These are phyloP conservation scores for Mohoua ochrocephala DNA, from an alignment of 2,113 vertebrate species.

Conservation along the genomic window DNA sequence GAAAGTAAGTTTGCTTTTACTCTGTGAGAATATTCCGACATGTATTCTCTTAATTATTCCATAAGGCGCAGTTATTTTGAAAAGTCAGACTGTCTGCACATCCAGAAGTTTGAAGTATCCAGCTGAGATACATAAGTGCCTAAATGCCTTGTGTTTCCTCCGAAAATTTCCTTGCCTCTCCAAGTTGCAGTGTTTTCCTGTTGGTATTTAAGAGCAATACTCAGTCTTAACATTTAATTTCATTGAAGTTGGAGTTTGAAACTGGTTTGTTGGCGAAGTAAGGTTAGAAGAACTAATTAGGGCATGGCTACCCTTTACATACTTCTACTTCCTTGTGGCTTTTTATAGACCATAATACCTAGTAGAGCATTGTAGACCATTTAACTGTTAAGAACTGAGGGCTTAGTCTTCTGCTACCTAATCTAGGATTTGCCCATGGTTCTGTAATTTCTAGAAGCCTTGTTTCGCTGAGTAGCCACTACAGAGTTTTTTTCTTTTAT, in stretches of 20 bases:
- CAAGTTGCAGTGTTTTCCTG: neutral
- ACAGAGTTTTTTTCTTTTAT: neutral
- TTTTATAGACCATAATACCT: neutral
- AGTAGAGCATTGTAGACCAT: neutral
- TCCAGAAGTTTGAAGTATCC: neutral
- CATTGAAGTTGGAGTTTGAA: neutral
- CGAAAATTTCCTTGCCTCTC: neutral
- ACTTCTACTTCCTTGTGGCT: neutral
- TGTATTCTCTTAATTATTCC: neutral
- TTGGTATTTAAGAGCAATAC: neutral
- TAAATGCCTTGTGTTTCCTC: neutral
- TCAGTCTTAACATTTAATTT: neutral
- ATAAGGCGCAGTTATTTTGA: neutral
- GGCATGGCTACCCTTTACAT: neutral
- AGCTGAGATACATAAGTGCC: neutral
- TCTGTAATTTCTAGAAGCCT: neutral
- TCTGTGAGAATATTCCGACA: neutral
- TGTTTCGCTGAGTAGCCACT: neutral
- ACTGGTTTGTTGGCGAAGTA: neutral
- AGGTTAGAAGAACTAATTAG: neutral
- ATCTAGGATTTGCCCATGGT: neutral
- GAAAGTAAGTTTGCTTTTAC: neutral
- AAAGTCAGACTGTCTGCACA: neutral
- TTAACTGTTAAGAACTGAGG: neutral
- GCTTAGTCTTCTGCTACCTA: neutral